Conservation (phyloP, 2,113 vertebrate species). For the Aleadryas rufinucha region DNA sequence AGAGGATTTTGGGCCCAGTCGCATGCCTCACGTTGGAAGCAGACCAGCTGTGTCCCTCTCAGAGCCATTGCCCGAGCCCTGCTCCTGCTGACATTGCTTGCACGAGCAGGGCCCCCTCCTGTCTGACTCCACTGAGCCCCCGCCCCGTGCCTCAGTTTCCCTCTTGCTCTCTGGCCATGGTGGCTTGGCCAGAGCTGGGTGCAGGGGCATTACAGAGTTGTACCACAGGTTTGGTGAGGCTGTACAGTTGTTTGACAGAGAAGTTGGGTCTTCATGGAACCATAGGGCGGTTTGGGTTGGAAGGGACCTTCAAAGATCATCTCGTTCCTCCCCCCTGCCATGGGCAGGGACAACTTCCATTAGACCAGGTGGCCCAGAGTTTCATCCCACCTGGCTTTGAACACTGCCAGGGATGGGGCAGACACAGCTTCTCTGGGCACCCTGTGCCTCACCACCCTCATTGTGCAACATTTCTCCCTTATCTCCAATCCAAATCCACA, state of each 20-base stretch:
- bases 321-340: fast-evolving
- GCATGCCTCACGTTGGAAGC: fast-evolving
- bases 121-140: background rate
- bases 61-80: fast-evolving
- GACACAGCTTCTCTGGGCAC: background rate
- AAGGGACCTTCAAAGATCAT: background rate
- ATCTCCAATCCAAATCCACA: background rate
- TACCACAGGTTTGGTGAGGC: background rate
- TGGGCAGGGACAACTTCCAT: background rate
- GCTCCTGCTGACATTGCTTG: background rate
- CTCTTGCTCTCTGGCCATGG: background rate
- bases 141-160: background rate
- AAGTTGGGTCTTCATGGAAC: background rate
- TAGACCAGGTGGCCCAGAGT: background rate
- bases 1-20: fast-evolving
- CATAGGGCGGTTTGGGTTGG: background rate
- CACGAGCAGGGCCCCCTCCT: fast-evolving
- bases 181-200: background rate
- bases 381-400: fast-evolving
- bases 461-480: background rate
- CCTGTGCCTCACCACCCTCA: background rate
- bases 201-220: fast-evolving
- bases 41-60: background rate
- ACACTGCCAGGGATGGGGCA: background rate
- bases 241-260: fast-evolving